phyloP scores from a whole-genome alignment of 2,888 invertebrate species.

The Tetragonula carbonaria region DNA sequence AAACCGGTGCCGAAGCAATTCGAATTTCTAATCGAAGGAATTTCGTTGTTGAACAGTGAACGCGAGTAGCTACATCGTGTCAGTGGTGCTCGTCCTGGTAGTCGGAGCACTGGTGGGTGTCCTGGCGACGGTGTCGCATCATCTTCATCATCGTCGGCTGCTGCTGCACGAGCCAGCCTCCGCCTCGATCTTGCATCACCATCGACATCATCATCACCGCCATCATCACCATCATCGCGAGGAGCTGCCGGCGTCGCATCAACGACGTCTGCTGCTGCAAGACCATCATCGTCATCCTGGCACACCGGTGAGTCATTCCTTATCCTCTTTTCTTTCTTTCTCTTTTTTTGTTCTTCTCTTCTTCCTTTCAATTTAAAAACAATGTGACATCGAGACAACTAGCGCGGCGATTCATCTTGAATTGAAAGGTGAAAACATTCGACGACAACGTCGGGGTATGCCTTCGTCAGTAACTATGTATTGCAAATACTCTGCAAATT shows the following conservation, averaged over 20 bases:
- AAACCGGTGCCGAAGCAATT: too few relatives aligned
- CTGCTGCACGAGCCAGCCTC: conserved; percentile 86
- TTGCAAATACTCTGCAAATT: too few relatives aligned
- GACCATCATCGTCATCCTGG: conserved; percentile 78
- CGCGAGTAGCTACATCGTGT: conserved; percentile 80
- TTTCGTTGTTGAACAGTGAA: conserved; percentile 72
- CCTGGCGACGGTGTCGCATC: conserved; percentile 84
- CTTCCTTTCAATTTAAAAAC: background rate
- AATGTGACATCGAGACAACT: too few relatives aligned
- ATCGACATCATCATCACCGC: conserved; percentile 75
- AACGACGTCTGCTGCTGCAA: conserved; percentile 77
- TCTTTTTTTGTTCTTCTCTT: background rate
- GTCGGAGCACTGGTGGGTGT: conserved; percentile 81
- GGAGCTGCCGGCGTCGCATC: conserved; percentile 72
- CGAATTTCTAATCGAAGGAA: background rate
- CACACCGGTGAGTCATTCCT: conserved; percentile 76
- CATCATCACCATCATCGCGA: conserved; percentile 74
- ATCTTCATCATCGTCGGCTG: conserved; percentile 84
- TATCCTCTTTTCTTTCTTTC: background rate
- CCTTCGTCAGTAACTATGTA: too few relatives aligned
- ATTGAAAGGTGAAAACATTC: too few relatives aligned
- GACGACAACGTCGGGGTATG: too few relatives aligned
- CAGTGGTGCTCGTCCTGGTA: conserved; percentile 80
- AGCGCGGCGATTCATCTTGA: too few relatives aligned
- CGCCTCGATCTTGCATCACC: conserved; percentile 78